phyloP scores from a whole-genome alignment of 2,113 vertebrate species.

The Gorsachius goisagi region DNA sequence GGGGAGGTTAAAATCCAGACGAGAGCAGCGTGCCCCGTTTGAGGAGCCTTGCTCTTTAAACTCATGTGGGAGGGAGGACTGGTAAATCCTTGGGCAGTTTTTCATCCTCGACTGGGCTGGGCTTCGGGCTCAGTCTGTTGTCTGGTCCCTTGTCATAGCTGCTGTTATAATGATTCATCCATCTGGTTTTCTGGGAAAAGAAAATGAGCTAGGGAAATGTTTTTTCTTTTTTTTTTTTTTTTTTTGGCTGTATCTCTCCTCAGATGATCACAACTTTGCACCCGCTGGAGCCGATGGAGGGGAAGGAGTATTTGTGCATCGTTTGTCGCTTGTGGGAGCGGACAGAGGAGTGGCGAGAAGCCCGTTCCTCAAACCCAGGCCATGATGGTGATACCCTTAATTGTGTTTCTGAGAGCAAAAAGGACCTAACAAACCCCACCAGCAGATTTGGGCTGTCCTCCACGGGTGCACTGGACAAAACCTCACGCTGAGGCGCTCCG shows the following conservation, averaged over 20 bases:
- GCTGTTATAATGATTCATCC: conserved; percentile 65
- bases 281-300: not conserved
- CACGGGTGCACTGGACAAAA: not conserved
- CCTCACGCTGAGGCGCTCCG: accelerated
- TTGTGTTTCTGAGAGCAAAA: not conserved
- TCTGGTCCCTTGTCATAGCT: conserved; percentile 61
- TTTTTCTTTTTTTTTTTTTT: not conserved
- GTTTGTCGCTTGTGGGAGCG: not conserved
- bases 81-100: conserved; percentile 45
- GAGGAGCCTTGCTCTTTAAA: conserved; percentile 12
- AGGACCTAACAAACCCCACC: not conserved
- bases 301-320: not conserved
- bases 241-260: not conserved
- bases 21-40: not conserved
- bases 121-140: conserved; percentile 38
- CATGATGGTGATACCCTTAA: not conserved
- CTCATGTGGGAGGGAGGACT: not conserved
- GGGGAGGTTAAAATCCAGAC: not conserved
- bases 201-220: not conserved
- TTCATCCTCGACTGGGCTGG: conserved; percentile 36
- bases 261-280: not conserved
- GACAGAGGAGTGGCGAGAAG: not conserved
- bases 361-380: not conserved
- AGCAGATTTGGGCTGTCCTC: not conserved
- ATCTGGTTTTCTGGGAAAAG: conserved; percentile 67